These are phyloP conservation scores for Drosophila ochracea DNA, from an alignment of 2,888 invertebrate genomes.

Conservation along the genomic window DNA sequence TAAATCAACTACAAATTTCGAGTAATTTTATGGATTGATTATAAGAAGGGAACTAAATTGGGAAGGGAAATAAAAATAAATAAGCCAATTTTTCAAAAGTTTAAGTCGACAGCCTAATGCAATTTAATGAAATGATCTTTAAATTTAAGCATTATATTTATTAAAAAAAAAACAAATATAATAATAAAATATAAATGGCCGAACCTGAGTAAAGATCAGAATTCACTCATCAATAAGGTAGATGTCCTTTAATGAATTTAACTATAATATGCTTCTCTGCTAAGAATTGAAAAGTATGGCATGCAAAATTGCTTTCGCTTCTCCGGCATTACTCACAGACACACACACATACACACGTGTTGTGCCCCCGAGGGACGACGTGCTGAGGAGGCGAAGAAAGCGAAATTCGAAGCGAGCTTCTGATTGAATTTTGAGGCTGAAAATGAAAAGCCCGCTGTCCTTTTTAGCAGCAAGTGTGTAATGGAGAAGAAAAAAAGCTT, in stretches of 20 bases:
- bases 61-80: no score
- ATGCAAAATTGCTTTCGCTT: conserved; percentile 14
- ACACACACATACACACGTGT: neutral
- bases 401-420: conserved; percentile 3
- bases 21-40: neutral
- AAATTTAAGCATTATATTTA: neutral
- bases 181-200: neutral
- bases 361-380: conserved; percentile 6
- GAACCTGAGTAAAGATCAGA: neutral
- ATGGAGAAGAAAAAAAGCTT: conserved; percentile 16
- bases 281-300: neutral
- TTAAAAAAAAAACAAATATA: neutral
- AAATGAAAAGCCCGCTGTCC: conserved; percentile 51
- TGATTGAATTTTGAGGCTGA: conserved; percentile 4
- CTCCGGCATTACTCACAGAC: conserved; percentile 1
- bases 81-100: neutral
- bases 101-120: neutral
- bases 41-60: neutral
- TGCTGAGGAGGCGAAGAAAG: conserved; percentile 30
- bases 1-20: neutral
- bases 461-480: conserved; percentile 38
- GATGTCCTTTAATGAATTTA: neutral
- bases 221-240: neutral
- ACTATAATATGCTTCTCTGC: neutral
- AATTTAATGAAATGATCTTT: conserved; percentile 3